These are phyloP conservation scores for Elaeidobius kamerunicus DNA, from an alignment of 2,888 invertebrate genomes.

Conservation along the genomic window DNA sequence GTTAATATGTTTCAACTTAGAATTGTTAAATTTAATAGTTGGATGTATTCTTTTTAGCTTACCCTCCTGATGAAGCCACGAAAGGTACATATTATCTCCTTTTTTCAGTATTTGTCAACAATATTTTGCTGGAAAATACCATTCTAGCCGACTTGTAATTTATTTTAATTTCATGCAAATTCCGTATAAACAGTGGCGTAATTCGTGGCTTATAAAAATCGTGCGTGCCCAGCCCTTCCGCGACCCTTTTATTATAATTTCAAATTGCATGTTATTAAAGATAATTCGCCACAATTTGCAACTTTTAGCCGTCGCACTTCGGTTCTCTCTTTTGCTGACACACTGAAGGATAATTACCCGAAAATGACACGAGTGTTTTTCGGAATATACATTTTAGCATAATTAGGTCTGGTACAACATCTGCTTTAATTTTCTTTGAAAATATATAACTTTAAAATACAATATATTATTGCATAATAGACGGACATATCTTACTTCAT, in stretches of 20 bases:
- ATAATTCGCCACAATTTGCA: constrained; percentile 25
- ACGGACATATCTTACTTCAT: no score
- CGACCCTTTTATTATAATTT: constrained; percentile 20
- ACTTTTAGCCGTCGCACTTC: constrained; percentile 16
- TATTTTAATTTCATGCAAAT: constrained; percentile 7
- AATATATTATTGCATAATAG: no score
- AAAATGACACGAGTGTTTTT: background rate
- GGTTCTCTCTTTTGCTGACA: background rate
- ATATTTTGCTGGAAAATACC: no score
- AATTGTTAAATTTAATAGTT: no score
- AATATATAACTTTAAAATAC: no score
- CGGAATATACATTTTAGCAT: background rate
- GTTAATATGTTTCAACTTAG: no score
- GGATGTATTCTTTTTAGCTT: background rate
- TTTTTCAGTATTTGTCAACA: no score
- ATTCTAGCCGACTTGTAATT: no score
- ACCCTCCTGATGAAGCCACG: no score
- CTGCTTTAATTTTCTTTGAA: no score
- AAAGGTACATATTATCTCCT: no score
- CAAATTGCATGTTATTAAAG: constrained; percentile 20
- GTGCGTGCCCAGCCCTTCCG: constrained; percentile 16
- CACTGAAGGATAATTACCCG: background rate
- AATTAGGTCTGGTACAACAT: no score
- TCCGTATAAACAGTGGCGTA: constrained; percentile 15
- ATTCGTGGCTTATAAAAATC: constrained; percentile 13